A percentile compares a stretch with the other conserved stretches of the same genome.
phyloP scores from a whole-genome alignment of 2,888 invertebrate species.

The Orchesella flavescens region DNA sequence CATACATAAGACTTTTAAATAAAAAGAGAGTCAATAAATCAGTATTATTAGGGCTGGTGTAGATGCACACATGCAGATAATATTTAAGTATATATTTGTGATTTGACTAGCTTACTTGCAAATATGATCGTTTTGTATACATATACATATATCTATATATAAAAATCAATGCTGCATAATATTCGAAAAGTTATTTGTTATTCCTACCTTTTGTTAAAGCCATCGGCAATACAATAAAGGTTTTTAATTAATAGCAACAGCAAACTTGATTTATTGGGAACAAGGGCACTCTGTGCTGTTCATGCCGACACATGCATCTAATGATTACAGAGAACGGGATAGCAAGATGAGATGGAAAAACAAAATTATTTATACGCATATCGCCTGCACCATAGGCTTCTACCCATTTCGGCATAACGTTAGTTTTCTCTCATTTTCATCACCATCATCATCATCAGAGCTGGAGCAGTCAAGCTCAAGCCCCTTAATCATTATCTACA shows the following conservation, averaged over 20 bases:
- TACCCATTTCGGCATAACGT: conserved; percentile 5
- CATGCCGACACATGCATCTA: too few relatives aligned
- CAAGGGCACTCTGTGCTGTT: conserved; percentile 13
- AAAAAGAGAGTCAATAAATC: background rate
- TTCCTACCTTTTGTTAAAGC: too few relatives aligned
- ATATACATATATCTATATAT: background rate
- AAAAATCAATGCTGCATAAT: background rate
- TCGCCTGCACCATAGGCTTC: conserved; percentile 22
- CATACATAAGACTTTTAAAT: background rate
- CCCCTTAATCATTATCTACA: conserved; percentile 55
- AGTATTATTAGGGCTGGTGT: background rate
- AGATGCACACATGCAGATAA: background rate
- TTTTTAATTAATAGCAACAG: conserved; percentile 50
- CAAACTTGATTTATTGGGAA: conserved; percentile 52
- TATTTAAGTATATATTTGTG: too few relatives aligned
- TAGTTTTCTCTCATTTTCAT: conserved; percentile 11
- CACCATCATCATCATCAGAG: background rate
- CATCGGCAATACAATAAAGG: background rate
- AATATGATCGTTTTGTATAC: too few relatives aligned
- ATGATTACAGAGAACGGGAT: conserved; percentile 19
- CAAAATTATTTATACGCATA: too few relatives aligned
- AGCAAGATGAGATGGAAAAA: conserved; percentile 5
- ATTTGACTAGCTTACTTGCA: too few relatives aligned
- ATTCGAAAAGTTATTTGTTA: too few relatives aligned
- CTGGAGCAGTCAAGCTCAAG: conserved; percentile 11